These are phyloP conservation scores for Neomorphus geoffroyi DNA, from an alignment of 2,797 vertebrate species.

Conservation along the genomic window DNA sequence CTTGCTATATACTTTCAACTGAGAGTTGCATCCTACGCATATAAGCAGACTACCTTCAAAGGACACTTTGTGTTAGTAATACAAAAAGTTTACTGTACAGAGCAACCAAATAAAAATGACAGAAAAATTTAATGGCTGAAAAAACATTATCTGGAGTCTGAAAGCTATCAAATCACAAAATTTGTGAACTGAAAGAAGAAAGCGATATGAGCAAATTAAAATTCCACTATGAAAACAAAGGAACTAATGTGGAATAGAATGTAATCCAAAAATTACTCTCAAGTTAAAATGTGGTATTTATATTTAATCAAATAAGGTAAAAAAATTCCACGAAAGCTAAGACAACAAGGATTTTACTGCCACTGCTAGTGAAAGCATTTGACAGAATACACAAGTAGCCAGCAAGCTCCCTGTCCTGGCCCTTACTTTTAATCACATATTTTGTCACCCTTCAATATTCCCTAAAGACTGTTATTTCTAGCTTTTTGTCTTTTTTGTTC, in stretches of 20 bases:
- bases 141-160: conserved; percentile 14
- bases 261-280: not conserved
- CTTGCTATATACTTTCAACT: not conserved
- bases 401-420: not conserved
- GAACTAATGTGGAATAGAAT: conserved; percentile 11
- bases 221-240: not conserved
- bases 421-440: not conserved
- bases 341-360: not conserved
- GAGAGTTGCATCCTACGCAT: not conserved
- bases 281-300: not conserved
- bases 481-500: not conserved
- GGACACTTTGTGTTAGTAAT: not conserved
- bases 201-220: not conserved
- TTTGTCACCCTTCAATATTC: not conserved
- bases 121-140: not conserved
- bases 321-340: not conserved
- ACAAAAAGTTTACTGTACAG: not conserved
- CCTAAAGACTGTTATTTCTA: not conserved
- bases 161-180: conserved; percentile 11
- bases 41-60: not conserved
- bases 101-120: not conserved
- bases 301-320: not conserved
- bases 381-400: not conserved
- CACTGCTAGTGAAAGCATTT: not conserved
- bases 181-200: conserved; percentile 14